phyloP scores from a whole-genome alignment of 2,888 invertebrate genomes.

The Leptinotarsa tumamoca region DNA sequence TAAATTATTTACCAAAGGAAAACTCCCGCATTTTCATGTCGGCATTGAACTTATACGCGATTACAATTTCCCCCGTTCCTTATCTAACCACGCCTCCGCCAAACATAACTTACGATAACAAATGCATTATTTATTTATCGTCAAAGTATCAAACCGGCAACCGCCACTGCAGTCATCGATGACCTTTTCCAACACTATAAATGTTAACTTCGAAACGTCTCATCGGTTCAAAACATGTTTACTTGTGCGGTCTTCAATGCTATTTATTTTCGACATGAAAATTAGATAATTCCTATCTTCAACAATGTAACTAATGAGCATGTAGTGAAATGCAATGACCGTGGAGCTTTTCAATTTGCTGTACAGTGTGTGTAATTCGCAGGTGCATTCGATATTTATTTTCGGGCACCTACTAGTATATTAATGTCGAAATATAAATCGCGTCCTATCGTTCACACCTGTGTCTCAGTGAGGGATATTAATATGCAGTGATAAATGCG shows the following conservation, averaged over 20 bases:
- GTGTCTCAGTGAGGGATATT: background rate
- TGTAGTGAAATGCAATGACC: constrained; percentile 17
- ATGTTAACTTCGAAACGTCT: constrained; percentile 37
- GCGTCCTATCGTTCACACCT: background rate
- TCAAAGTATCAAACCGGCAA: background rate
- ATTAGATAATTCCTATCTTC: constrained; percentile 20
- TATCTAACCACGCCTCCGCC: constrained; percentile 3
- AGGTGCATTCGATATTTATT: constrained; percentile 1
- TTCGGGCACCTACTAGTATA: background rate
- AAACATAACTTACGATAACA: background rate
- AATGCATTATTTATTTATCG: constrained; percentile 3
- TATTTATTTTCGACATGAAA: constrained; percentile 17
- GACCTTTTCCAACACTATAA: constrained; percentile 37
- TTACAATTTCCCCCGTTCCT: background rate
- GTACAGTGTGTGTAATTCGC: constrained; percentile 6
- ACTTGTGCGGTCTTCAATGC: constrained; percentile 18
- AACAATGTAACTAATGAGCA: constrained; percentile 18
- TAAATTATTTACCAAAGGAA: too few species aligned
- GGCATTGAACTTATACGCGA: background rate
- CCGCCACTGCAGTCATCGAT: constrained; percentile 12
- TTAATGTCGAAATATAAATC: background rate
- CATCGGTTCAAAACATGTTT: constrained; percentile 36
- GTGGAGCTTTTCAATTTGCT: constrained; percentile 1
- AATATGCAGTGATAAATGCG: background rate
- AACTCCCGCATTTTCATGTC: background rate